Evolutionary conservation across 1,140 invertebrate species (phyloP).

Genomic region (Heliconius hewitsoni): DNA sequence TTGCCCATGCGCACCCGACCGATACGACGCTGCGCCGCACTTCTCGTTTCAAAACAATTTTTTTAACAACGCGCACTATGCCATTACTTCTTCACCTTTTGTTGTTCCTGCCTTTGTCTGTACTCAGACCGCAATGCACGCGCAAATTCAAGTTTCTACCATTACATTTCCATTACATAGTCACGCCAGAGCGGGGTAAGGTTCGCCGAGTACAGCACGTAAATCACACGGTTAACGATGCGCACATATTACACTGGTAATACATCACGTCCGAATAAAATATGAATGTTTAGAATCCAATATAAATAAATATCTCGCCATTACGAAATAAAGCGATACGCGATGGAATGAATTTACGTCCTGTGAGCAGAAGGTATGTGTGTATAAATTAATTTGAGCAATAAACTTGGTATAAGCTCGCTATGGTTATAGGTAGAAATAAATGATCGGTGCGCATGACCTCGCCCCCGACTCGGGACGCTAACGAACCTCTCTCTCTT

Average conservation of each 20-base stretch:
- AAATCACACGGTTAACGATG: slow-evolving; percentile 73
- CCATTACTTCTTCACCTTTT: slow-evolving; percentile 64
- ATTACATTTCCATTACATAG: slow-evolving; percentile 46
- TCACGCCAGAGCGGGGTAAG: slow-evolving; percentile 56
- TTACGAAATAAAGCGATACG: slow-evolving; percentile 45
- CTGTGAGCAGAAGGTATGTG: slow-evolving; percentile 27
- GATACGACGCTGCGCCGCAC: slow-evolving; percentile 70
- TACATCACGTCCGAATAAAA: slow-evolving; percentile 55
- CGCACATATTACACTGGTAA: slow-evolving; percentile 62
- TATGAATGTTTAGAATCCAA: slow-evolving; percentile 43
- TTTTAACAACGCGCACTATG: slow-evolving; percentile 57
- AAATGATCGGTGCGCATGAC: slow-evolving; percentile 66
- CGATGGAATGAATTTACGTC: slow-evolving; percentile 40
- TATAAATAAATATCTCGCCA: slow-evolving; percentile 38
- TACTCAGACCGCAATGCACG: slow-evolving; percentile 61
- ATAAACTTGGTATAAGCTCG: slow-evolving; percentile 54
- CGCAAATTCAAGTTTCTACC: slow-evolving; percentile 28
- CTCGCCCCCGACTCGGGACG: slow-evolving; percentile 63
- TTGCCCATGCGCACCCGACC: slow-evolving; percentile 79
- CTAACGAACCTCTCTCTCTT: slow-evolving; percentile 76
- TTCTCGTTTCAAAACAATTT: slow-evolving; percentile 75
- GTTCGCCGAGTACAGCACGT: slow-evolving; percentile 55
- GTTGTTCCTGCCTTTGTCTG: slow-evolving; percentile 37
- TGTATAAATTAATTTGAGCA: slow-evolving; percentile 51
- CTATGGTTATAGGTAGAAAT: slow-evolving; percentile 56